These are phyloP conservation scores for Mythimna lalbum DNA, from an alignment of 2,888 invertebrate species.

Conservation along the genomic window DNA sequence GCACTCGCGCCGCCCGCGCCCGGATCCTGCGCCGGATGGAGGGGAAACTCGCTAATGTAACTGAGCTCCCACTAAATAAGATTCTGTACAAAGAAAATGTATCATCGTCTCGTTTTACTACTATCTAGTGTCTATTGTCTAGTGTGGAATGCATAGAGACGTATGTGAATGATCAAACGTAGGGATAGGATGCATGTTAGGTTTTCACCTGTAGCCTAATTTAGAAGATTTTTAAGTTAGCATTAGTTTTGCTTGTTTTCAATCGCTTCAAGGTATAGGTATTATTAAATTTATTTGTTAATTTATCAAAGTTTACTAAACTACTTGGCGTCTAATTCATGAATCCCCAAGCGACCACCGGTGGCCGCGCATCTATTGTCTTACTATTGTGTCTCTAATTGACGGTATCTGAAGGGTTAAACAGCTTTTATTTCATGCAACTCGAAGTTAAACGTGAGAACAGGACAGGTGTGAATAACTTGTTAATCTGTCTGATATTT, in stretches of 20 bases:
- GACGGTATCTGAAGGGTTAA: no score
- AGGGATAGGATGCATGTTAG: not conserved
- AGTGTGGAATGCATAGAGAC: not conserved
- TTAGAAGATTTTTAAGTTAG: not conserved
- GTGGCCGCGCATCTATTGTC: no score
- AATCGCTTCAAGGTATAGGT: not conserved
- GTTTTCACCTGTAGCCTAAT: not conserved
- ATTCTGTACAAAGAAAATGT: constrained; percentile 20
- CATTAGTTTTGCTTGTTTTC: not conserved
- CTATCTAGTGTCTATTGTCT: not conserved
- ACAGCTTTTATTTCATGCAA: constrained; percentile 3
- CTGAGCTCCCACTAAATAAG: constrained; percentile 31
- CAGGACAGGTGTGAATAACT: constrained; percentile 9
- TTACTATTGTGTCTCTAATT: no score
- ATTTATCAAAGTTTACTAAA: not conserved
- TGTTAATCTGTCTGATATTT: constrained; percentile 19
- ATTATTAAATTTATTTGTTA: no score
- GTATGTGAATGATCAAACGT: not conserved
- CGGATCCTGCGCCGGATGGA: constrained; percentile 18
- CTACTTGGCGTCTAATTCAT: not conserved
- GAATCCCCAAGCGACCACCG: no score
- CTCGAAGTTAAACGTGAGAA: constrained; percentile 1
- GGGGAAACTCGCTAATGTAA: constrained; percentile 42
- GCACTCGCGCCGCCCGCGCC: constrained; percentile 7
- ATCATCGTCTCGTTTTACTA: constrained; percentile 1